Percentiles rank a stretch among this genome's conserved stretches.
These are phyloP conservation scores for Tauraco hartlaubi DNA, from an alignment of 2,797 vertebrate species.

Conservation along the genomic window DNA sequence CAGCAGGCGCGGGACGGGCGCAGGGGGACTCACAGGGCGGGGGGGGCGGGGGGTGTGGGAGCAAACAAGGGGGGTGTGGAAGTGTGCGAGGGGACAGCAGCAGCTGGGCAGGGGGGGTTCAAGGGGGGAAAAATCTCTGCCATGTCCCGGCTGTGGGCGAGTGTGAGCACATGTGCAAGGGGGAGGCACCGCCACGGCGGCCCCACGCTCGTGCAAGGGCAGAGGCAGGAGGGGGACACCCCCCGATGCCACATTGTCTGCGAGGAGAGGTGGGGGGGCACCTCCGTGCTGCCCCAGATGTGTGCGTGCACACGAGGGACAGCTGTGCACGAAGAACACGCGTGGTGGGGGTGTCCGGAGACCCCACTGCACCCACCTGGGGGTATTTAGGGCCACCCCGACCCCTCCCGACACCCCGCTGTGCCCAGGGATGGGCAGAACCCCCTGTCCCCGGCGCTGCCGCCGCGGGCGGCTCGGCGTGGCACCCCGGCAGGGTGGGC, in stretches of 20 bases:
- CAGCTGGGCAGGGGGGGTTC: too few species aligned
- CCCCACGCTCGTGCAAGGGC: not conserved
- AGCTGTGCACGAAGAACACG: not conserved
- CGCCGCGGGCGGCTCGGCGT: not conserved
- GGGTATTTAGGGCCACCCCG: not conserved
- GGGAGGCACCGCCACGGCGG: not conserved
- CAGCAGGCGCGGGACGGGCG: slow-evolving; percentile 9
- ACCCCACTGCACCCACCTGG: fast-evolving
- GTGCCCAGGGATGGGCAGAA: not conserved
- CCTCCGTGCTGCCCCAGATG: not conserved
- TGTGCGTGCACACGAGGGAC: not conserved
- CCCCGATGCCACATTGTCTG: not conserved
- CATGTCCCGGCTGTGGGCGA: too few species aligned
- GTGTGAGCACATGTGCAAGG: not conserved
- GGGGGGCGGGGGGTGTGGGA: not conserved
- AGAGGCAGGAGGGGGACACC: not conserved
- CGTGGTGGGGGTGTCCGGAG: not conserved
- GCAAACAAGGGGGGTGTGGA: not conserved
- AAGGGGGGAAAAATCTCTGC: not conserved
- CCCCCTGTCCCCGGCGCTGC: not conserved
- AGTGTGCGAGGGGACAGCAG: not conserved
- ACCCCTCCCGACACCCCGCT: not conserved
- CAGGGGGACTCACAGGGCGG: not conserved
- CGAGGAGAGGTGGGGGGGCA: not conserved
- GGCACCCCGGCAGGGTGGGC: not conserved